Percentiles rank a stretch among this genome's conserved stretches.
phyloP scores from a whole-genome alignment of 2,113 vertebrate species.

The Nestor notabilis region DNA sequence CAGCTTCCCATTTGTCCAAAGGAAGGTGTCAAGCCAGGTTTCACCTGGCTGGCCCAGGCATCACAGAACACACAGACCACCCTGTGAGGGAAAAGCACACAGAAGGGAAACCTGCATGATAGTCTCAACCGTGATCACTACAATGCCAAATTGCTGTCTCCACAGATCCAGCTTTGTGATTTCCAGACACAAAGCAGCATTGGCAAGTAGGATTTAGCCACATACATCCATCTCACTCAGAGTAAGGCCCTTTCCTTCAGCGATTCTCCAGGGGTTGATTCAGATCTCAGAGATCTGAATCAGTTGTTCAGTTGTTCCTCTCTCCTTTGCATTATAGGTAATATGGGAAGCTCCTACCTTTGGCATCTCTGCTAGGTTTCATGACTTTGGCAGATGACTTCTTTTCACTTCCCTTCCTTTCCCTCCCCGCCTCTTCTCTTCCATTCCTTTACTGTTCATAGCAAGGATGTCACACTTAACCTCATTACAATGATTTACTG shows the following conservation, averaged over 20 bases:
- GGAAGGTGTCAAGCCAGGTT: not conserved
- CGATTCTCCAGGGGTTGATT: not conserved
- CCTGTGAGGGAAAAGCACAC: not conserved
- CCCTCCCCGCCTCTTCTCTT: not conserved
- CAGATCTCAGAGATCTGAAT: not conserved
- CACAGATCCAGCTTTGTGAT: not conserved
- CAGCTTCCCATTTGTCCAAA: not conserved
- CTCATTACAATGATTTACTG: not conserved
- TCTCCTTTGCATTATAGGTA: not conserved
- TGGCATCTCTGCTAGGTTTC: not conserved
- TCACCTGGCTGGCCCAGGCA: not conserved
- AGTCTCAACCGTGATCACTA: not conserved
- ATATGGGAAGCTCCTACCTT: not conserved
- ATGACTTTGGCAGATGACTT: not conserved
- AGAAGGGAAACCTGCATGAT: not conserved
- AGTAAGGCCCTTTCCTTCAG: not conserved
- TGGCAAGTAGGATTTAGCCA: not conserved
- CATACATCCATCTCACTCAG: not conserved
- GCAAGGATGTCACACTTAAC: not conserved
- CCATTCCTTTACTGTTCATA: not conserved
- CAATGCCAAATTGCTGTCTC: not conserved
- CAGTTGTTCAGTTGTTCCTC: not conserved
- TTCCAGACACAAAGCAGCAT: not conserved
- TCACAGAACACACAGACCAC: accelerated
- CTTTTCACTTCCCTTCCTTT: not conserved